Base-by-base conservation (phyloP, 2,797 vertebrate genomes). In the Periophthalmus magnuspinnatus region DNA sequence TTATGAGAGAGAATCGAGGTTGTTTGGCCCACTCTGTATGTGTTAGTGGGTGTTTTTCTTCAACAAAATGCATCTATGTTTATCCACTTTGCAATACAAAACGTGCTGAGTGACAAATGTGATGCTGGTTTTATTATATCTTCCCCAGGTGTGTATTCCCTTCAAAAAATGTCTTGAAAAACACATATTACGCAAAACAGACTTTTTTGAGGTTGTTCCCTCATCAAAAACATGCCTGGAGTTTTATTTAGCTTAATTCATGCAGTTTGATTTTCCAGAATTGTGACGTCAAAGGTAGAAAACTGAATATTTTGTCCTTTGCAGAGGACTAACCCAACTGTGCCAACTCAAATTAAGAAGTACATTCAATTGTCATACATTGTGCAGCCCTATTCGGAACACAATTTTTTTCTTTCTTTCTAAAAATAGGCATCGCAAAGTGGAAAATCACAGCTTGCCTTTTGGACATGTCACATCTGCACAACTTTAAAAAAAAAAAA, bases 391-490 rank as follows among this genome's bases (percentile, higher is more conserved):
- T 65, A 79, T 70, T 60, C 8, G 67, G 75, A 82, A 81, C 71
- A 83, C 72, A 78, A 65, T 62, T n/a, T 36, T 76, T 57, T 66
- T 21, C n/a, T n/a, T 32, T 74, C 69, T 67, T 68, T 79, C 36
- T 75, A 87, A 81, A 87, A 89, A 82, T 81, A 87, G 83, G 69
- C 60, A 55, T 71, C 77, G 72, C 70, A 72, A 67, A 75, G 72
- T 66, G 73, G 69, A 76, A 85, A 84, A 88, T 87, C 74, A 81
- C 81, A 81, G 84, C 75, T 79, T 81, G 76, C 79, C 73, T 83
- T 70, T 69, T 34, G 69, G 80, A 75, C 74, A 64, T 73, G 60
- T 36, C 81, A 77, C 77, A 86, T 83, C 81, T 86, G 70, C 68
- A 70, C 58, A 36, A 16, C 68, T 66, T 79, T 86, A n/a, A 63